These are phyloP conservation scores for Tachypleus tridentatus DNA, from an alignment of 1,140 invertebrate genomes.

Conservation along the genomic window DNA sequence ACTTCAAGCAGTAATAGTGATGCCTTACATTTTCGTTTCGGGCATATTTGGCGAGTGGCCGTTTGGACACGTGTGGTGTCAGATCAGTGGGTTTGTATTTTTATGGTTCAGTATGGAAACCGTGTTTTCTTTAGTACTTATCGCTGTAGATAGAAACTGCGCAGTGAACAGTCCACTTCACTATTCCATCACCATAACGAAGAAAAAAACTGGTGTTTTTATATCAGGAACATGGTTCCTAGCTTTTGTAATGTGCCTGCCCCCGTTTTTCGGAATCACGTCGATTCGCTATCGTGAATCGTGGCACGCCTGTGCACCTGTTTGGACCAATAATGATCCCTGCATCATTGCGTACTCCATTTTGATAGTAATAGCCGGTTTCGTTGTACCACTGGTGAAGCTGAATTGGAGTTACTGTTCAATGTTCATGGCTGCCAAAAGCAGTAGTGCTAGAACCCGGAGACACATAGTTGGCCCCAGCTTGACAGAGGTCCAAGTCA, in stretches of 20 bases:
- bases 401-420: constrained; percentile 56
- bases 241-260: constrained; percentile 9
- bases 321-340: constrained; percentile 8
- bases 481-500: too few relatives aligned
- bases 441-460: constrained; percentile 53
- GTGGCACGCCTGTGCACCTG: constrained; percentile 23
- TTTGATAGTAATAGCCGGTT: constrained; percentile 34
- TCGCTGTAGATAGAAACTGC: constrained; percentile 72
- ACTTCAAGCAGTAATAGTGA: constrained; percentile 45
- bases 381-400: constrained; percentile 50
- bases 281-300: constrained; percentile 3
- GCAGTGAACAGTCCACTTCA: constrained; percentile 73
- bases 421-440: constrained; percentile 55
- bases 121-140: constrained; percentile 59
- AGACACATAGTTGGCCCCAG: constrained; percentile 41
- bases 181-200: constrained; percentile 64
- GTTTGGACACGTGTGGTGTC: constrained; percentile 35
- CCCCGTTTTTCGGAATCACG: constrained; percentile 6
- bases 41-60: constrained; percentile 30
- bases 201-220: constrained; percentile 52
- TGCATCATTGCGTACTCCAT: constrained; percentile 10
- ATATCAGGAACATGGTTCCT: constrained; percentile 39
- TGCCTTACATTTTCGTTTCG: constrained; percentile 42
- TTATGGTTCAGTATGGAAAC: constrained; percentile 43
- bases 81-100: constrained; percentile 39